Evolutionary conservation across 2,888 invertebrate genomes (phyloP), one percentile per base, ranked within the genome.

Genomic region (Lochmaea crataegi): DNA sequence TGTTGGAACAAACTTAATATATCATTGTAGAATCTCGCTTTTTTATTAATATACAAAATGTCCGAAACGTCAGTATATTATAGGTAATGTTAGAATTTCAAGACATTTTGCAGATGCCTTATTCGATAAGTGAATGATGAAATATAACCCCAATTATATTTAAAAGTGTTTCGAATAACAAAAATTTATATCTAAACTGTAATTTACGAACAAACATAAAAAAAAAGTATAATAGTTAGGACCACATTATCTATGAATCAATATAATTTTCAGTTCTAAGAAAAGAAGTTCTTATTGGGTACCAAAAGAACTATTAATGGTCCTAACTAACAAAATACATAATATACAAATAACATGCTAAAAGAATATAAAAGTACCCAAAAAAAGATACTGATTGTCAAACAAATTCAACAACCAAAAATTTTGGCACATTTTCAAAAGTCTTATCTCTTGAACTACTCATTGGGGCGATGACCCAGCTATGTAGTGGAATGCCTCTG

Each of bases 311-410:
- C n/a, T 42, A 38, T 57, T 56, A 26, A 60, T 61, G 60, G 53
- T 53, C 56, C 53, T 61, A 71, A 71, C 66, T 61, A 51, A 60
- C 64, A 18, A 65, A 18, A 41, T 68, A 63, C 60, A 32, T 22
- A 53, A 63, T 38, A 63, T 41, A 64, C 16, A 10, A 22, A 48
- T 51, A 18, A 10, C 65, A 70, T 65, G 67, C 67, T 67, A 10
- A 48, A 53, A 38, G 22, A 58, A 42, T 65, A 68, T 41, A 69
- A 66, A 51, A 58, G 58, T 18, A 14, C 45, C 22, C 45, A n/a
- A 65, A 65, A 51, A 65, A 38, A 58, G 2, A 57, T 10, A 57
- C 32, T 38, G 9, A 38, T 7, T 38, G 32, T 38, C 32, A 38
- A 38, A 38, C 1, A 38, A 38, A 38, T 7, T 6, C 9, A 7